phyloP scores from a whole-genome alignment of 2,888 invertebrate genomes.

The Oegoconia quadripuncta region DNA sequence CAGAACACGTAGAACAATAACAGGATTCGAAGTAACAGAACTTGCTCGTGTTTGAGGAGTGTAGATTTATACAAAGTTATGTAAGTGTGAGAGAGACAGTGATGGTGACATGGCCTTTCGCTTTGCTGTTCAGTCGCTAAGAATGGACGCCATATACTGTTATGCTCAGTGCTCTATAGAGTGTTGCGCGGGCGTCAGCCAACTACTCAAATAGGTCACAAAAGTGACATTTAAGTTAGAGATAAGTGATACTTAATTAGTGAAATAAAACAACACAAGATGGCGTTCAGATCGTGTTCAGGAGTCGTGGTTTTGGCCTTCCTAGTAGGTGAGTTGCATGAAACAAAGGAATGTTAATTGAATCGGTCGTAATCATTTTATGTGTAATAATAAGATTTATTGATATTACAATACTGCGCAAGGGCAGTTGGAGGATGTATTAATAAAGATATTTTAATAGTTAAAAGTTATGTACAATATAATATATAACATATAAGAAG shows the following conservation, averaged over 20 bases:
- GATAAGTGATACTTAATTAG: conserved; percentile 44
- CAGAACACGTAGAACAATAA: conserved; percentile 69
- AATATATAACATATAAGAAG: too few relatives aligned
- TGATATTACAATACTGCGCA: too few relatives aligned
- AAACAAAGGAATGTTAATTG: too few relatives aligned
- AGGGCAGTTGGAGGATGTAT: too few relatives aligned
- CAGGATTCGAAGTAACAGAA: conserved; percentile 56
- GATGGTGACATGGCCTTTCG: conserved; percentile 63
- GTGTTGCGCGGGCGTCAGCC: conserved; percentile 61
- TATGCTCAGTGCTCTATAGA: conserved; percentile 67
- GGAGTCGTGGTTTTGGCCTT: conserved; percentile 55
- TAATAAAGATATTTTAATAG: too few relatives aligned
- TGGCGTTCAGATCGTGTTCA: conserved; percentile 60
- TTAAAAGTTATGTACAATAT: too few relatives aligned
- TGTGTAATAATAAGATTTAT: too few relatives aligned
- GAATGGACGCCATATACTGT: conserved; percentile 67
- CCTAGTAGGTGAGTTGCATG: conserved; percentile 67
- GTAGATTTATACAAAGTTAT: conserved; percentile 30
- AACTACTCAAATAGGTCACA: conserved; percentile 51
- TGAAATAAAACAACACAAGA: conserved; percentile 48
- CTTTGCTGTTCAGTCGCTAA: conserved; percentile 56
- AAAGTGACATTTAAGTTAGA: conserved; percentile 56
- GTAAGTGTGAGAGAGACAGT: conserved; percentile 42
- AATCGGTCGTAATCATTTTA: too few relatives aligned
- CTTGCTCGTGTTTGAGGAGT: conserved; percentile 36